Conservation (phyloP, 2,113 vertebrate genomes). For the Phrynosoma platyrhinos region DNA sequence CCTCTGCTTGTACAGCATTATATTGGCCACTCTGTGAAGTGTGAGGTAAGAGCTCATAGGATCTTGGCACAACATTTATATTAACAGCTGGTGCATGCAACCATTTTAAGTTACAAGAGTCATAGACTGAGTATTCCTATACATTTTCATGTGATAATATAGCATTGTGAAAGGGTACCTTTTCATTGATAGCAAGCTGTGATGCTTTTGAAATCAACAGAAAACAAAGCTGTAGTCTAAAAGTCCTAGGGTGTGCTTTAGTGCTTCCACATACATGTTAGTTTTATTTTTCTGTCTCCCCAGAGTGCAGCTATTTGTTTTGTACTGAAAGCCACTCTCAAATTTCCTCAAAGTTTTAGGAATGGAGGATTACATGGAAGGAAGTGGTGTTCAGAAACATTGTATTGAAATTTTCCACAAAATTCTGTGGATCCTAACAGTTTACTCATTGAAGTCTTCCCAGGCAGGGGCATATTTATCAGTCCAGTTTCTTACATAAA, state of each 20-base stretch:
- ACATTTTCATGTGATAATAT: neutral
- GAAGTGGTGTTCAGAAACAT: neutral
- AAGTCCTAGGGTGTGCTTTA: neutral
- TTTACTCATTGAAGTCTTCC: neutral
- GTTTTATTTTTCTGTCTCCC: neutral
- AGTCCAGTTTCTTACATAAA: neutral
- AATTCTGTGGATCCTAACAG: too few species aligned
- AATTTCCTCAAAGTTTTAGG: neutral
- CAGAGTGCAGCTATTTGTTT: neutral
- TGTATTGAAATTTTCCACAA: neutral
- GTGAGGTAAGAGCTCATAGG: neutral
- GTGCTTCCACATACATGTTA: too few species aligned
- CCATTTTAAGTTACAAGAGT: neutral
- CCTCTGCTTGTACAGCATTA: too few species aligned
- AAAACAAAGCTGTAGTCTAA: too few species aligned
- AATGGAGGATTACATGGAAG: too few species aligned
- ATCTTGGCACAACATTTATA: neutral
- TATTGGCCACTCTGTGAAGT: neutral
- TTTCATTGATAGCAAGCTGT: neutral
- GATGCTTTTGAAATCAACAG: neutral
- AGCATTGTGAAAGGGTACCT: neutral
- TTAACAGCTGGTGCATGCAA: neutral
- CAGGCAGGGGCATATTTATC: neutral
- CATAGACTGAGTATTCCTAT: neutral
- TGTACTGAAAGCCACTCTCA: neutral